Evolutionary conservation across 30 jellyfish, hydroid and myxozoan species (phyloP), one percentile per base, ranked within the genome.

Genomic region (Aurelia sp.): DNA sequence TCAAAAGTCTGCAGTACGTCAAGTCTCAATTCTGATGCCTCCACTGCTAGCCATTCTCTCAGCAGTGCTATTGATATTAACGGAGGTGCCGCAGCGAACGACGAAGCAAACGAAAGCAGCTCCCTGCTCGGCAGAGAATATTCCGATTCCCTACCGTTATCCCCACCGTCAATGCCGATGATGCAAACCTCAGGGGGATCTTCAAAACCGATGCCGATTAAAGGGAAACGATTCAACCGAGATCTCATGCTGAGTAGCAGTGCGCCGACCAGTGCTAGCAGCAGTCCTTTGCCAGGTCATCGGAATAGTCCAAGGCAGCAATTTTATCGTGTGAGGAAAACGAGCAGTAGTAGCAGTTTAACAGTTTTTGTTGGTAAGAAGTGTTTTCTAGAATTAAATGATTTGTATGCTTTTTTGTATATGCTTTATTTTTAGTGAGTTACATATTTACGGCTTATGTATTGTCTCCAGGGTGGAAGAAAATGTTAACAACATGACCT

Each of bases 201-300:
- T 0, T 77, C 99, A 19, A 88, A 89, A 17, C 97, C 98, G 13
- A 91, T 87, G 21, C 55, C 98, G 23, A 87, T 93, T 68, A 84
- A 82, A 62, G 74, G 76, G 33, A 93, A 81, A 44, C 78, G 92
- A 57, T 67, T 83, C 22, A 76, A 86, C 69, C 37, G 94, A 12
- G 97, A 91, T 50, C 65, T 69, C 30, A 44, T 83, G 73, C 50
- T 87, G 75, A 92, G 97, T 82, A 92, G 91, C 76, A 87, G 96
- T 76, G 98, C 98, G 3, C 96, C 97, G 19, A 79, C 89, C 18
- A 88, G 96, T 79, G 99, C 96, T 8, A 86, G 96, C 47, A 87
- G 94, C 86, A 93, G 98, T 72, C 98, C 98, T 9, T 66, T 84
- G 85, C 98, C 91, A 15, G 90, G 97, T 11, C 80, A 70, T 62